Base-by-base conservation (phyloP, 1,140 invertebrate genomes). In the Nixonia krombeini region DNA sequence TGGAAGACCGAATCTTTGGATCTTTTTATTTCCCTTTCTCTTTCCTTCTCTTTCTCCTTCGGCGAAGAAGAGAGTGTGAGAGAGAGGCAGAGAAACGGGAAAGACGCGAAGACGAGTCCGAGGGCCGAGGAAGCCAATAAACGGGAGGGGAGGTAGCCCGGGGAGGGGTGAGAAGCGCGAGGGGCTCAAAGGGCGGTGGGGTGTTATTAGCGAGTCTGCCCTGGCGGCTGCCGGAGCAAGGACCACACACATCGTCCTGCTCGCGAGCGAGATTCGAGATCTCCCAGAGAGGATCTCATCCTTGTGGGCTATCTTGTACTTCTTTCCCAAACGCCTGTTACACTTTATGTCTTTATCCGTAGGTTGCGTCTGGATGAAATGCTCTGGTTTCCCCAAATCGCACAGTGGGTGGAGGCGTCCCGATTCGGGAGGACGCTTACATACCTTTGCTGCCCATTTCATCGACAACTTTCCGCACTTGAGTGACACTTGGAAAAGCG, bases 191-290 rank as follows among this genome's bases (percentile, higher is more conserved):
- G n/a, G n/a, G n/a, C n/a, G 55, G 52, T 63, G 74, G 75, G 75
- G 74, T 78, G 80, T 80, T 81, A 81, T 81, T 82, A 80, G 79
- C 74, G 75, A 78, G 79, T 74, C 72, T 76, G 70, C 71, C 70
- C 78, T 79, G 78, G 74, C 78, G 79, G 79, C 78, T 81, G 79
- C 64, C 72, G 77, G 72, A 74, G 71, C 52, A 41, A n/a, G 67
- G 80, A 82, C 80, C 80, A 82, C 80, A 81, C 80, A 82, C 80
- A 80, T 82, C 78, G 78, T 78, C 65, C 62, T 70, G 57, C 58
- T 70, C 63, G 51, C 41, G 29, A 50, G 62, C 10, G 38, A 40
- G 31, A 56, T 55, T 40, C 8, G n/a, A 1, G 52, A 40, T n/a
- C n/a, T n/a, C n/a, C n/a, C n/a, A n/a, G n/a, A n/a, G n/a, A 15